Conservation (phyloP, 1,140 invertebrate genomes). For the Meloidogyne exigua region DNA sequence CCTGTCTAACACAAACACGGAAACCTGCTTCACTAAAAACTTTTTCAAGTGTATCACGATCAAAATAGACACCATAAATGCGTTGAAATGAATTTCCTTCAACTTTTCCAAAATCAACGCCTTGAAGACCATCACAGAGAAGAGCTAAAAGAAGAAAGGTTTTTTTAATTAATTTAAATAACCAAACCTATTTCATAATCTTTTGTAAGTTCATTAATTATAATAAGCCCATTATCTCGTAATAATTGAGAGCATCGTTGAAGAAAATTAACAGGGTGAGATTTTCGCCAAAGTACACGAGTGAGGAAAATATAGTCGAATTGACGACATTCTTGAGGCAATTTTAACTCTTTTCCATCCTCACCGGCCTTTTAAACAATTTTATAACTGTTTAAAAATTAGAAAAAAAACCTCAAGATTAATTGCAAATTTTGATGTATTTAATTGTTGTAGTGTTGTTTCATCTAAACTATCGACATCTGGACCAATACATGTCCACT, state of each 20-base stretch:
- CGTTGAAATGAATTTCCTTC: slow-evolving; percentile 28
- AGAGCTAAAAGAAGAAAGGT: slow-evolving; percentile 22
- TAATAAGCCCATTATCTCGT: slow-evolving; percentile 74
- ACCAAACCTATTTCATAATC: slow-evolving; percentile 55
- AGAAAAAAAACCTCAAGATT: slow-evolving; percentile 45
- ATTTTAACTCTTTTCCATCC: slow-evolving; percentile 33
- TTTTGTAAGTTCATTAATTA: slow-evolving; percentile 65
- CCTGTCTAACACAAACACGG: slow-evolving; percentile 55
- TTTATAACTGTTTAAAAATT: slow-evolving; percentile 3
- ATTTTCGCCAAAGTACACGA: slow-evolving; percentile 61
- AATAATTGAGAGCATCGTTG: slow-evolving; percentile 69
- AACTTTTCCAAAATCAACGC: slow-evolving; percentile 68
- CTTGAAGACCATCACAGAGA: slow-evolving; percentile 68
- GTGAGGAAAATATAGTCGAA: slow-evolving; percentile 58
- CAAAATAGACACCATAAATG: slow-evolving; percentile 60
- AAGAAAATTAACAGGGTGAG: slow-evolving; percentile 62
- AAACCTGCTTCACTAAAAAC: slow-evolving; percentile 65
- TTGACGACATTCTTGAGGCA: slow-evolving; percentile 55
- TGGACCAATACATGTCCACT: slow-evolving; percentile 64
- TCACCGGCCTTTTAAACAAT: background rate
- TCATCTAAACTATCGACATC: slow-evolving; percentile 55
- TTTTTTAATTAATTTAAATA: background rate
- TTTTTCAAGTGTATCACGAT: slow-evolving; percentile 58
- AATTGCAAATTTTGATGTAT: slow-evolving; percentile 60
- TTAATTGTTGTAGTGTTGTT: slow-evolving; percentile 56